Evolutionary conservation across 2,888 invertebrate species (phyloP).

Genomic region (Anoncus sp.): DNA sequence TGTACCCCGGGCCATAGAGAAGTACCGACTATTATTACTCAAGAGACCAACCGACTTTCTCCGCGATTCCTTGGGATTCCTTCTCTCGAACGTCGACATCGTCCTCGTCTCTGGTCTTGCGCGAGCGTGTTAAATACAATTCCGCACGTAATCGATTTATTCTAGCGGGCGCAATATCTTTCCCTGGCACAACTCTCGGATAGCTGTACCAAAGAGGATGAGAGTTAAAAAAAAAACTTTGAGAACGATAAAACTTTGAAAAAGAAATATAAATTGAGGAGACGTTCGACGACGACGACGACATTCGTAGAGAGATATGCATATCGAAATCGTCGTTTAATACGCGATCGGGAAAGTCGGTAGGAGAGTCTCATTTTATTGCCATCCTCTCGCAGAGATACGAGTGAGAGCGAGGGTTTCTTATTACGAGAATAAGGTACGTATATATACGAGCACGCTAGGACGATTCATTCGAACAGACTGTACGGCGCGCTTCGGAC

Average conservation of each 20-base stretch:
- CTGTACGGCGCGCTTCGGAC: slow-evolving; percentile 3
- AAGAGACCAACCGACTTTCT: slow-evolving; percentile 66
- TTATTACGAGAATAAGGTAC: slow-evolving; percentile 32
- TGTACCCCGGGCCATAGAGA: slow-evolving; percentile 52
- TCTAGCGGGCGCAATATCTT: slow-evolving; percentile 18
- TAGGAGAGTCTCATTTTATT: slow-evolving; percentile 49
- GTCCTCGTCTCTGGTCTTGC: slow-evolving; percentile 41
- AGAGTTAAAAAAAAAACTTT: not conserved
- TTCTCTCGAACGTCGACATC: slow-evolving; percentile 45
- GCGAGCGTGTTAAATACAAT: slow-evolving; percentile 57
- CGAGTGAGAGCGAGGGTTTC: slow-evolving; percentile 5
- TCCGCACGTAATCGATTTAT: slow-evolving; percentile 61
- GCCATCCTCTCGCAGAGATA: slow-evolving; percentile 18
- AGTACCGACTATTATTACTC: slow-evolving; percentile 63
- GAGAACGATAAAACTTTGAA: not conserved
- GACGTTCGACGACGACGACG: slow-evolving; percentile 7
- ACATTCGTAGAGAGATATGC: slow-evolving; percentile 21
- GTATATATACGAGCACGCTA: not conserved
- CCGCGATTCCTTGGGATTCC: slow-evolving; percentile 64
- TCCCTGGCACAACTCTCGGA: slow-evolving; percentile 5
- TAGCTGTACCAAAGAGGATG: not conserved
- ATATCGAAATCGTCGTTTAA: slow-evolving; percentile 40
- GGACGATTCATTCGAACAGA: slow-evolving; percentile 42
- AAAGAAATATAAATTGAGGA: slow-evolving; percentile 14
- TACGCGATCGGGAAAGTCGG: slow-evolving; percentile 31